A percentile compares a stretch with the other conserved stretches of the same genome.
Conservation (phyloP, 2,113 vertebrate species). For the Terrapene triunguis region DNA sequence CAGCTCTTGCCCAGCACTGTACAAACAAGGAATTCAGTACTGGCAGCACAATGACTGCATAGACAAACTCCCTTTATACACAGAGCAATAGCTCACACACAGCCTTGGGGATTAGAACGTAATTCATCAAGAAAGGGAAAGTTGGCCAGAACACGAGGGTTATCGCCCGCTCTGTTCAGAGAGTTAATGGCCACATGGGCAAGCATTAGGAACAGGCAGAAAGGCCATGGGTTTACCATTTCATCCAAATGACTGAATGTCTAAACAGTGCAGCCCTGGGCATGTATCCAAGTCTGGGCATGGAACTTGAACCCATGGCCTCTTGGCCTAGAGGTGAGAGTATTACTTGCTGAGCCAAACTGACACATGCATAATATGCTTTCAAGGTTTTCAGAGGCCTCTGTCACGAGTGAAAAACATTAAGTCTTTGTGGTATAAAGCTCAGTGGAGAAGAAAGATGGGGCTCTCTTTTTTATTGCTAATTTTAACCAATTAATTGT, state of each 20-base stretch:
- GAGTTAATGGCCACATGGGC: not conserved
- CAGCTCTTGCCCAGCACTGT: not conserved
- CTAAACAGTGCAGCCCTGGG: not conserved
- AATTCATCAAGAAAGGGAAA: not conserved
- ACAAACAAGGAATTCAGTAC: not conserved
- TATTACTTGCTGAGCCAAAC: conserved; percentile 48
- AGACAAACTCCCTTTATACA: not conserved
- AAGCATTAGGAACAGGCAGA: not conserved
- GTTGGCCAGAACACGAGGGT: not conserved
- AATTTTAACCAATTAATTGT: conserved; percentile 64
- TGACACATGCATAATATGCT: conserved; percentile 47
- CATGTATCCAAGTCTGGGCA: conserved; percentile 36
- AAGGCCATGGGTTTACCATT: not conserved
- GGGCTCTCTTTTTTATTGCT: conserved; percentile 54
- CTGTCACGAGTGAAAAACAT: conserved; percentile 61
- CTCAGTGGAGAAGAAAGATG: conserved; percentile 58
- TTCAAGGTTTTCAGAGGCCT: conserved; percentile 66
- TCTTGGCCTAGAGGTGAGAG: conserved; percentile 64
- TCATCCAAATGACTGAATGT: not conserved
- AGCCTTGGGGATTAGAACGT: not conserved
- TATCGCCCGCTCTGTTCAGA: not conserved
- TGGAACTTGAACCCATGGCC: conserved; percentile 65
- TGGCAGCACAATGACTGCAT: not conserved
- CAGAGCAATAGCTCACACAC: not conserved
- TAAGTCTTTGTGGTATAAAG: conserved; percentile 60